Base-by-base conservation (phyloP, 2,888 invertebrate genomes). In the Parasteatoda lunata region DNA sequence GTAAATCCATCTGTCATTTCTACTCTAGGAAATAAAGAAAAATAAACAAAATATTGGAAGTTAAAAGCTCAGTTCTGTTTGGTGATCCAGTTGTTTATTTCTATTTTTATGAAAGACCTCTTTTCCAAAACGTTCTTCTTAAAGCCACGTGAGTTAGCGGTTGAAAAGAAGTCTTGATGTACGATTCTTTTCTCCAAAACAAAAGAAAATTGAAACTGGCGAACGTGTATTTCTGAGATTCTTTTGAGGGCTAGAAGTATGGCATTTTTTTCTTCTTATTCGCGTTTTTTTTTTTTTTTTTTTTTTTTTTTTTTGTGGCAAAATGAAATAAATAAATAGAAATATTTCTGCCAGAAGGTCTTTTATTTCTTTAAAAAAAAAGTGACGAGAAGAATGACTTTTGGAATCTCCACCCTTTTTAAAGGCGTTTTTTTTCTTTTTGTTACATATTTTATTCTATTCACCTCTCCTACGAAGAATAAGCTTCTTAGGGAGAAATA, bases 201-300 rank as follows among this genome's bases (percentile, higher is more conserved):
- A 13, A 59, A 9, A 13, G 59, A 59, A 59, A 59, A 59, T 59
- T 59, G 59, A 59, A 59, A 59, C 59, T 59, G n/a, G 59, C 59
- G 59, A 30, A 59, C 59, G 59, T 59, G 59, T 59, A 59, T 59
- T 59, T 59, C 59, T 59, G 59, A 59, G 59, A 59, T 59, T 59
- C 9, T 8, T 59, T 59, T 9, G 59, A 59, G 30, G 30, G 30
- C 2, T 30, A 30, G 30, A 30, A 30, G 30, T 30, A 30, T 30
- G 30, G 30, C 30, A 30, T 30, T 30, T 30, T 30, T 30, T 30
- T 30, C 2, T 30, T 2, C 30, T 30, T 30, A 59, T 59, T n/a
- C 9, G 59, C 4, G n/a, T 7, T 13, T 59, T 8, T 54, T 54
- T 54, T 54, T 13, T 6, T 3, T 13, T 13, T 11, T 54, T 54